These are phyloP conservation scores for Microctenopoma stevenorrisi DNA, from an alignment of 2,797 vertebrate species.

Conservation along the genomic window DNA sequence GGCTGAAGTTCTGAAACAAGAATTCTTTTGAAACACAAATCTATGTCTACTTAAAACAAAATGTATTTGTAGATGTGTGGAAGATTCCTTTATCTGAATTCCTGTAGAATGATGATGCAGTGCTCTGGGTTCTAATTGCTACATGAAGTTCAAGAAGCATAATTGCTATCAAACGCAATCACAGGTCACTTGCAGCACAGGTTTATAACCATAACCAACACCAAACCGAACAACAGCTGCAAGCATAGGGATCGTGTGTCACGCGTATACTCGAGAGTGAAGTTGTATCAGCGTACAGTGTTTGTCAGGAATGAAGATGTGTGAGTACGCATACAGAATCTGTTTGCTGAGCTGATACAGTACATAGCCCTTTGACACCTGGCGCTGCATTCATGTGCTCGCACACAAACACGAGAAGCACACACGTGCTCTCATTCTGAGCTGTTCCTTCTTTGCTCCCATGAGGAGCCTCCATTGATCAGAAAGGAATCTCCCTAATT, in stretches of 20 bases:
- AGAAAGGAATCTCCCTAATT: conserved; percentile 81
- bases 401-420: conserved; percentile 25
- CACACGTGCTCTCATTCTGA: conserved; percentile 31
- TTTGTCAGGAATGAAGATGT: conserved; percentile 31
- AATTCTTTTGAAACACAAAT: conserved; percentile 14
- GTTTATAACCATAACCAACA: background rate
- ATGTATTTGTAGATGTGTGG: background rate
- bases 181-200: background rate
- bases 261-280: background rate
- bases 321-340: conserved; percentile 23
- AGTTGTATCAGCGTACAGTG: conserved; percentile 12
- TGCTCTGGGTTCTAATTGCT: conserved; percentile 11
- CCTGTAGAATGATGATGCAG: conserved; percentile 5
- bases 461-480: conserved; percentile 78
- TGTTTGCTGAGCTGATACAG: conserved; percentile 29
- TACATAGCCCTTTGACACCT: conserved; percentile 34
- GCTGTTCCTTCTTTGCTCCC: conserved; percentile 50
- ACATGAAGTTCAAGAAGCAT: conserved; percentile 1
- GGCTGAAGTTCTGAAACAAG: background rate
- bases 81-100: background rate
- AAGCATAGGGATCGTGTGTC: background rate
- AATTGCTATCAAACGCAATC: conserved; percentile 5
- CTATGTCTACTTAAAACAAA: background rate
- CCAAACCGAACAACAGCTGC: background rate
- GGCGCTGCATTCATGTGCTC: conserved; percentile 36